These are phyloP conservation scores for Epinotia brunnichana DNA, from an alignment of 2,888 invertebrate species.

Conservation along the genomic window DNA sequence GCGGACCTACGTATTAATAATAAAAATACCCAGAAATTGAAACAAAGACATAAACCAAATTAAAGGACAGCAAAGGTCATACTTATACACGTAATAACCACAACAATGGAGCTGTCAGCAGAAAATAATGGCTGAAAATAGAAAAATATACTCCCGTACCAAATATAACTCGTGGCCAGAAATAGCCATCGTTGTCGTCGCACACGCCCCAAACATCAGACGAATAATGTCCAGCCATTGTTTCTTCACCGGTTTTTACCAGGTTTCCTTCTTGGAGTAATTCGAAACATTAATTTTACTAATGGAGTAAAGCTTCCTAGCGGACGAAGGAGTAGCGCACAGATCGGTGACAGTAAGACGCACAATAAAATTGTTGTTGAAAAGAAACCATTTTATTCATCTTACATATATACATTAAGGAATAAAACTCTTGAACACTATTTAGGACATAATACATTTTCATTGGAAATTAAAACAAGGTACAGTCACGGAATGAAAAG, in stretches of 20 bases:
- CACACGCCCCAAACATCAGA: constrained; percentile 33
- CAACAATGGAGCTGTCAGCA: background rate
- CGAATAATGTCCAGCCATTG: constrained; percentile 43
- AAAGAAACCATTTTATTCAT: background rate
- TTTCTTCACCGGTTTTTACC: constrained; percentile 46
- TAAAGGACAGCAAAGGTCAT: background rate
- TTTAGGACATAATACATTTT: too few relatives aligned
- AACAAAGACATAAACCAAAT: background rate
- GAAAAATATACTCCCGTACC: background rate
- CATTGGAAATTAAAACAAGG: too few relatives aligned
- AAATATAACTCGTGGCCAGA: constrained; percentile 30
- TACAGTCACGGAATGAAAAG: too few relatives aligned
- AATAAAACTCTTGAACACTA: too few relatives aligned
- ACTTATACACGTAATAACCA: background rate
- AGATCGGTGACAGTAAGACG: constrained; percentile 52
- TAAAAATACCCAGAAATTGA: background rate
- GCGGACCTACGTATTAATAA: background rate
- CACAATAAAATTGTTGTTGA: background rate
- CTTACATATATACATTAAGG: too few relatives aligned
- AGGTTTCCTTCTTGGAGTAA: constrained; percentile 60
- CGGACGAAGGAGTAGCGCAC: constrained; percentile 57
- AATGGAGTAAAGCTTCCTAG: constrained; percentile 79
- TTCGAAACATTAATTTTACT: constrained; percentile 84
- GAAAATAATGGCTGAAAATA: constrained; percentile 6
- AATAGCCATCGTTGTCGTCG: constrained; percentile 19